Evolutionary conservation across 30 jellyfish, hydroid and myxozoan species (phyloP), one percentile per base, ranked within the genome.

Genomic region (Sanderia malayensis): DNA sequence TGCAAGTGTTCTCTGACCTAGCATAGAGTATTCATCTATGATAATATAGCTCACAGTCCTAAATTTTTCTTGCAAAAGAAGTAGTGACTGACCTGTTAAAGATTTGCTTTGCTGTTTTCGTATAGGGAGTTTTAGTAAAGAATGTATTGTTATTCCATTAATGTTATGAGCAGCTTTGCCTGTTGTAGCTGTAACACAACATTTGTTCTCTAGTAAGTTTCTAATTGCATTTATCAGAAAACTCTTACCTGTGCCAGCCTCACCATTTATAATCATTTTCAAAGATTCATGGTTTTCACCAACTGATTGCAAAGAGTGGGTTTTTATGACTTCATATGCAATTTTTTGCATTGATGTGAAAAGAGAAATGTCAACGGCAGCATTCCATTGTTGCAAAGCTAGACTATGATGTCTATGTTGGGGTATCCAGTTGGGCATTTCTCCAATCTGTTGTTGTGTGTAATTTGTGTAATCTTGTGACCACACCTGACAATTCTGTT

Each of bases 241-340:
- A 71, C 83, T 71, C 29, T 71, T 71, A 9, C 83, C 83, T 45
- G 77, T 13, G 27, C 83, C 83, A 21, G 83, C 83, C 31, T 13
- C 15, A 9, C 83, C 83, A 9, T 18, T 63, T 15, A 58, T 8
- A 58, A 58, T 8, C 20, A 13, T n/a, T 10, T 18, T 8, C 15
- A 18, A 44, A 44, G 58, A 44, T 10, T 44, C 15, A 10, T 44
- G 18, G 58, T 44, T 44, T 44, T 8, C 58, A 44, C 18, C 58
- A 44, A 18, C 31, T 64, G 18, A 71, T 24, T 10, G 49, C 21
- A 22, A 71, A 33, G 18, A 71, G 80, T 32, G 20, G 80, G 58
- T 71, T 25, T 15, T 52, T 24, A 4, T 26, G 26, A 18, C 68
- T 55, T 55, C 68, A 55, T 55, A 21, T 17, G 19, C 68, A 55